phyloP scores from a whole-genome alignment of 2,797 vertebrate genomes.

The Alexandromys oeconomus region DNA sequence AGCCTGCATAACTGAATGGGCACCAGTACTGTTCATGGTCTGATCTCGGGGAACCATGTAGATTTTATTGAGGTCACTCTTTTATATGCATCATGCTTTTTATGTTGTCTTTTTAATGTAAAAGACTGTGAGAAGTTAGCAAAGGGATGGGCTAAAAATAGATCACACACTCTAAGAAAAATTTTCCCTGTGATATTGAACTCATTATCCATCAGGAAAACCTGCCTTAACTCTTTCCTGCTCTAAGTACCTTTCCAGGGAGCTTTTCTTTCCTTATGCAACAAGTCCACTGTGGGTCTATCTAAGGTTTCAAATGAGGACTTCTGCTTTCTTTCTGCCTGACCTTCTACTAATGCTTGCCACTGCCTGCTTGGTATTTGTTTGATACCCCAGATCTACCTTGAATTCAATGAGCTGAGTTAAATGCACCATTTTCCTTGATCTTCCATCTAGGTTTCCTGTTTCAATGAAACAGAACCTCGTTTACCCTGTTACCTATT shows the following conservation, averaged over 20 bases:
- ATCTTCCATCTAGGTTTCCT: not conserved
- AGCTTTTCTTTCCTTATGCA: not conserved
- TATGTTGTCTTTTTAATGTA: not conserved
- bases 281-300: not conserved
- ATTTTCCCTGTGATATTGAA: not conserved
- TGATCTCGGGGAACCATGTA: not conserved
- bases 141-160: slow-evolving; percentile 28
- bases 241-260: not conserved
- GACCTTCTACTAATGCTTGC: not conserved
- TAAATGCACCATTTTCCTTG: not conserved
- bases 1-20: not conserved
- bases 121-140: not conserved
- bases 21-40: not conserved
- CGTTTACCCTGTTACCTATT: not conserved
- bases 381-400: not conserved
- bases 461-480: not conserved
- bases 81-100: not conserved
- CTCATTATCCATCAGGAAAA: slow-evolving; percentile 9
- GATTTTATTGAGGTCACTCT: not conserved
- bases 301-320: not conserved
- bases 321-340: slow-evolving; percentile 9
- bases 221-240: not conserved
- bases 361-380: not conserved
- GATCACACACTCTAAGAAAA: not conserved
- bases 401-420: not conserved